phyloP scores from a whole-genome alignment of 1,140 invertebrate species.

The Tetraneura akinire region DNA sequence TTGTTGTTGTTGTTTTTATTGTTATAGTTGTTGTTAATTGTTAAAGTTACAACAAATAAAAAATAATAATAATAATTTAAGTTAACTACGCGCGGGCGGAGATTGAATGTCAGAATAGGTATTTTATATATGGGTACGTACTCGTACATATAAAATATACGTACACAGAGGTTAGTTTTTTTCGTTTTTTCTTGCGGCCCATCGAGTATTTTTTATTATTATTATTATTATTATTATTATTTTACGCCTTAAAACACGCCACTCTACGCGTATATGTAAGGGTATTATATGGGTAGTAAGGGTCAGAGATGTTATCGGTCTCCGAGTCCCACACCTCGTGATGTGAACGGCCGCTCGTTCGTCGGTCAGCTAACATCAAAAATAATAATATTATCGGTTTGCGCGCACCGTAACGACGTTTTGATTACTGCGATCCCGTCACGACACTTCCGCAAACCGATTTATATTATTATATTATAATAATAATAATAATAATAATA shows the following conservation, averaged over 20 bases:
- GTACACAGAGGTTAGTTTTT: neutral
- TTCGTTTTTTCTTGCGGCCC: neutral
- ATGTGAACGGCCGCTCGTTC: neutral
- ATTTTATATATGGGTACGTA: too few species aligned
- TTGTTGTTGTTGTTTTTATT: too few species aligned
- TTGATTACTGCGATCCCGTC: constrained; percentile 36
- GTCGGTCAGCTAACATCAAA: constrained; percentile 4
- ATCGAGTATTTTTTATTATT: neutral
- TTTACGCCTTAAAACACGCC: neutral
- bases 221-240: neutral
- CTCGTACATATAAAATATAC: too few species aligned
- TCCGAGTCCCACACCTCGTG: neutral
- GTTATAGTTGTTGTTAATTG: too few species aligned
- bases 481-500: too few species aligned
- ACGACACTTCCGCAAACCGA: neutral
- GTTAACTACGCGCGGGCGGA: neutral
- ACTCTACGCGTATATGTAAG: neutral
- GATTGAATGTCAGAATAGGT: neutral
- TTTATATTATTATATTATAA: neutral
- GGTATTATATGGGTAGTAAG: neutral
- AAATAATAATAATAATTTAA: neutral
- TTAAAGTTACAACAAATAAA: too few species aligned
- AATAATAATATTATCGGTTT: constrained; percentile 35
- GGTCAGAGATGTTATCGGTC: constrained; percentile 47
- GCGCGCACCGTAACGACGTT: constrained; percentile 22